Evolutionary conservation across 2,113 vertebrate species (phyloP).

Genomic region (Salvelinus sp.): DNA sequence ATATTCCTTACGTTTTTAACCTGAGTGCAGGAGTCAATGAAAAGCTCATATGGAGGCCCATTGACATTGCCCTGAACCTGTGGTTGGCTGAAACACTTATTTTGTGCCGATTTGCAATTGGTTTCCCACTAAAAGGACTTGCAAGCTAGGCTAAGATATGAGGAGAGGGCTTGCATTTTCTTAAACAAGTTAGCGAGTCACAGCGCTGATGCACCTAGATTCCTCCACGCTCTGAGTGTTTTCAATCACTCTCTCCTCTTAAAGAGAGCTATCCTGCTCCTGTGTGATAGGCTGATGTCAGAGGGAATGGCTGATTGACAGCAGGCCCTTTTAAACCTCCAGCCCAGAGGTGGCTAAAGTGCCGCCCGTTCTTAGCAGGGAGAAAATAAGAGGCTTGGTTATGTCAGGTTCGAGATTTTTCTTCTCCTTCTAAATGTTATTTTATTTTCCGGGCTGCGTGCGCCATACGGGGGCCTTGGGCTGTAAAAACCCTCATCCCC

Average conservation of each 20-base stretch:
- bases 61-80: constrained; percentile 56
- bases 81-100: constrained; percentile 54
- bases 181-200: constrained; percentile 71
- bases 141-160: constrained; percentile 10
- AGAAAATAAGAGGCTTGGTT: too few relatives aligned
- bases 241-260: constrained; percentile 61
- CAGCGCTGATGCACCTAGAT: constrained; percentile 53
- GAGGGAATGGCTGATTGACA: constrained; percentile 71
- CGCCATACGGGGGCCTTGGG: constrained; percentile 63
- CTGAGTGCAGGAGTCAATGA: constrained; percentile 54
- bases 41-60: constrained; percentile 58
- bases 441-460: too few relatives aligned
- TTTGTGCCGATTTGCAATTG: constrained; percentile 69
- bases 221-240: constrained; percentile 59
- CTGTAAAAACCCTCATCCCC: constrained; percentile 69
- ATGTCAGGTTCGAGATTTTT: too few relatives aligned
- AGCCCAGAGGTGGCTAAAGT: constrained; percentile 26
- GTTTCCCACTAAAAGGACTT: constrained; percentile 65
- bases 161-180: constrained; percentile 50
- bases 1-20: neutral
- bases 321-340: constrained; percentile 70
- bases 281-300: constrained; percentile 71
- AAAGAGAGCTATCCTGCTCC: constrained; percentile 51
- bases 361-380: too few relatives aligned
- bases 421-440: too few relatives aligned